Conservation (phyloP, 2,113 vertebrate genomes). For the Siniperca chuatsi region DNA sequence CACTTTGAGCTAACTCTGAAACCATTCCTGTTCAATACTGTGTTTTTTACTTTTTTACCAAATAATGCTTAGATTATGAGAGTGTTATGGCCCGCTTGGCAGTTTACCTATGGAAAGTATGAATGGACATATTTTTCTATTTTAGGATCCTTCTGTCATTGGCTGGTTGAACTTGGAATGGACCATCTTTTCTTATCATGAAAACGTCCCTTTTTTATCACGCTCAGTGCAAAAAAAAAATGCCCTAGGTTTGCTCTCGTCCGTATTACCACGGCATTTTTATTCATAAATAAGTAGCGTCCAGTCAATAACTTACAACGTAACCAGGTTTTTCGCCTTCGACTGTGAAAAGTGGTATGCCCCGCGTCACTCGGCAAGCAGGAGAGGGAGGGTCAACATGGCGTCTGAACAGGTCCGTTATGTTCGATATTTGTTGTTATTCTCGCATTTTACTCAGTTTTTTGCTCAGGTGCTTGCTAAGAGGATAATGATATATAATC, state of each 20-base stretch:
- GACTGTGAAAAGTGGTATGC: constrained; percentile 60
- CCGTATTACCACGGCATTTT: fast-evolving
- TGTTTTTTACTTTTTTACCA: not conserved
- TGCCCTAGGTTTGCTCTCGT: fast-evolving
- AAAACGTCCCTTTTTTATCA: fast-evolving
- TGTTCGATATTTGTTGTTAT: constrained; percentile 47
- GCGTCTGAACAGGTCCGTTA: constrained; percentile 88
- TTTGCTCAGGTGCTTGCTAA: too few species aligned
- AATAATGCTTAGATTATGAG: not conserved
- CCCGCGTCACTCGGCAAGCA: constrained; percentile 48
- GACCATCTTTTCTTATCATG: constrained; percentile 61
- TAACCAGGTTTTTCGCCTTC: not conserved
- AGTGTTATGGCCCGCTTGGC: not conserved
- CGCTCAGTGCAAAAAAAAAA: not conserved
- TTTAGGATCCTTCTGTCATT: constrained; percentile 69
- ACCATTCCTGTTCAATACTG: not conserved
- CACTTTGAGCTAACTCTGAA: not conserved
- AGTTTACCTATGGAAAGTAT: constrained; percentile 67
- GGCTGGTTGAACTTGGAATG: constrained; percentile 57
- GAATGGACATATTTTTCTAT: constrained; percentile 76
- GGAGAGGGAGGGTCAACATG: constrained; percentile 84
- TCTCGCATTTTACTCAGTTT: constrained; percentile 2
- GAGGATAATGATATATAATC: fast-evolving
- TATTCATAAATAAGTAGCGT: not conserved
- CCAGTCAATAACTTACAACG: not conserved